These are phyloP conservation scores for Cephalopachus bancanus DNA, from an alignment of 2,797 vertebrate species.

Conservation along the genomic window DNA sequence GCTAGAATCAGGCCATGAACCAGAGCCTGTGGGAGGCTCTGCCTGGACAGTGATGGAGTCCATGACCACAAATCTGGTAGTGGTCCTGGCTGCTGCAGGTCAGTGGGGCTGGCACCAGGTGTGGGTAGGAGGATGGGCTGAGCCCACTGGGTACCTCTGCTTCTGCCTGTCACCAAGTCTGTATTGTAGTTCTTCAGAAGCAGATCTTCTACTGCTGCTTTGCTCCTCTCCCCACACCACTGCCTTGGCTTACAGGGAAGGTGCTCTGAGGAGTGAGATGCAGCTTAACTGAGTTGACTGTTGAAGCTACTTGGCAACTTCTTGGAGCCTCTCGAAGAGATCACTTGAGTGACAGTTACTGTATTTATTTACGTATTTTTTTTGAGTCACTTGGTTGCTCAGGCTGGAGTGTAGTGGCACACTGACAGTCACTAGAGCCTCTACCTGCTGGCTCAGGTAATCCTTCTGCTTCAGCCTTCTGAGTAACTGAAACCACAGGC, in stretches of 20 bases:
- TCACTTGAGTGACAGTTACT: not conserved
- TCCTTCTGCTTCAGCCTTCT: no score
- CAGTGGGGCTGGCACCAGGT: not conserved
- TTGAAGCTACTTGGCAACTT: not conserved
- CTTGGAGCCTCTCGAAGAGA: not conserved
- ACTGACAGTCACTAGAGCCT: no score
- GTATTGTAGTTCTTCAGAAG: not conserved
- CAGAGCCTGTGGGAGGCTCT: not conserved
- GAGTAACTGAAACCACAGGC: no score
- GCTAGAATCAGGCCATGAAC: not conserved
- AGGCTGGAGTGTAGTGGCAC: no score
- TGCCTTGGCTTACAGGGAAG: not conserved
- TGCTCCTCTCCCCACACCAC: not conserved
- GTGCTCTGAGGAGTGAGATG: not conserved
- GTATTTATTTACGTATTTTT: no score
- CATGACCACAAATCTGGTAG: not conserved
- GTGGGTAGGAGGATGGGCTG: no score
- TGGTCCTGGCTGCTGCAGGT: not conserved
- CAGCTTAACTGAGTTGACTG: not conserved
- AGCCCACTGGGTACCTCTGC: not conserved
- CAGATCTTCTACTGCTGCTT: not conserved
- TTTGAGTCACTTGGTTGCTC: no score
- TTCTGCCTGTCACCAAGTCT: not conserved
- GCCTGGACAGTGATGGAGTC: not conserved
- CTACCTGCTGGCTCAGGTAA: no score